phyloP scores from a whole-genome alignment of 2,797 vertebrate species.

The Xenopus petersii region DNA sequence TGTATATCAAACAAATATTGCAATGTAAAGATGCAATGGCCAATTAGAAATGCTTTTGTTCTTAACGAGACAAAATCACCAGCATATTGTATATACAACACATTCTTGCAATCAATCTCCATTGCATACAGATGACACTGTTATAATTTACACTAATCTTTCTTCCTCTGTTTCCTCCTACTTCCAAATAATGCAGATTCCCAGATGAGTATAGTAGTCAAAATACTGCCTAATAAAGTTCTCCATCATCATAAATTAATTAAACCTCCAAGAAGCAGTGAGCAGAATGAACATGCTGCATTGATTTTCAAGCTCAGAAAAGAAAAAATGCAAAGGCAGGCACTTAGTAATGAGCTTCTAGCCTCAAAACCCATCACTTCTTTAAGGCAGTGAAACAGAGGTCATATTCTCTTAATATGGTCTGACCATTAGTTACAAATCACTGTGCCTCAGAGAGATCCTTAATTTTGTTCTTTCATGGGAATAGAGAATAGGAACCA shows the following conservation, averaged over 20 bases:
- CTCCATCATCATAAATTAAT: constrained; percentile 52
- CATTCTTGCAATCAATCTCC: neutral
- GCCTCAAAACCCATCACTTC: constrained; percentile 52
- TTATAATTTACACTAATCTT: constrained; percentile 12
- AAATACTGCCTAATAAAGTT: constrained; percentile 39
- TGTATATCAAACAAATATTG: neutral
- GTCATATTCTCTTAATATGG: constrained; percentile 58
- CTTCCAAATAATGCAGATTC: neutral
- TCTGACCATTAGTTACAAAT: constrained; percentile 49
- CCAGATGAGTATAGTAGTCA: constrained; percentile 16
- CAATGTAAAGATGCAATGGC: too few species aligned
- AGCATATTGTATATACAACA: constrained; percentile 7
- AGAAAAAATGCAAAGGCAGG: constrained; percentile 34
- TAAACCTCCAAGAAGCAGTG: constrained; percentile 49
- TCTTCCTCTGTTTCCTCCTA: neutral
- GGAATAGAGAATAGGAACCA: constrained; percentile 52
- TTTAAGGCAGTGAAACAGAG: constrained; percentile 56
- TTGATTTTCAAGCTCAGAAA: constrained; percentile 47
- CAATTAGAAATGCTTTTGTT: too few species aligned
- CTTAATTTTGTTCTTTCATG: constrained; percentile 54
- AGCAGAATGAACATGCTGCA: constrained; percentile 47
- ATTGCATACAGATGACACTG: neutral
- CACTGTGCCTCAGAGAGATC: constrained; percentile 50
- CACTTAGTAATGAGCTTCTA: constrained; percentile 48
- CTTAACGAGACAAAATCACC: neutral